Conservation (phyloP, 1,140 invertebrate genomes). For the Drosophila malerkotliana region DNA sequence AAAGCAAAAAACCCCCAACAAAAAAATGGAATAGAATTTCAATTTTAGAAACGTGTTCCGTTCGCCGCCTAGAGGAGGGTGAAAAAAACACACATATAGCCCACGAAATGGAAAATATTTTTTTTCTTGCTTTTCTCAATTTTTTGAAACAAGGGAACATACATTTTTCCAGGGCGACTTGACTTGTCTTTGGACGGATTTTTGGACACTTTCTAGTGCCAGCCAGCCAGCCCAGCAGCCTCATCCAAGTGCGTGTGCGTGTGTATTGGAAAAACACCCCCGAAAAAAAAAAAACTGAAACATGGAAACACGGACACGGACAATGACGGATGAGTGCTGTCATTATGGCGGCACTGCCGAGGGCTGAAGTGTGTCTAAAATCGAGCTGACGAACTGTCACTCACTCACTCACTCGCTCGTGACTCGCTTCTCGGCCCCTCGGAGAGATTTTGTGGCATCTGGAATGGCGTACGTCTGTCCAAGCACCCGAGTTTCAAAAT, state of each 20-base stretch:
- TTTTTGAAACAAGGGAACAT: constrained; percentile 36
- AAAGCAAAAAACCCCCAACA: neutral
- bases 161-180: constrained; percentile 57
- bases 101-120: constrained; percentile 16
- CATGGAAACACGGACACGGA: constrained; percentile 50
- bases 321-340: constrained; percentile 78
- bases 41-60: constrained; percentile 80
- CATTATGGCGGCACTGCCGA: constrained; percentile 63
- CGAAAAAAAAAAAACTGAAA: constrained; percentile 34
- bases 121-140: constrained; percentile 2
- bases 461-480: constrained; percentile 48
- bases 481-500: constrained; percentile 5
- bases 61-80: constrained; percentile 29
- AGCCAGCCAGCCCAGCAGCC: neutral
- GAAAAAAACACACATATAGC: constrained; percentile 25
- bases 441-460: constrained; percentile 58
- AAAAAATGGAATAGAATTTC: constrained; percentile 73
- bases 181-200: constrained; percentile 72
- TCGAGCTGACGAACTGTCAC: constrained; percentile 79
- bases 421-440: neutral
- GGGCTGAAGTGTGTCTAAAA: constrained; percentile 72
- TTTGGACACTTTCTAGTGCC: constrained; percentile 66
- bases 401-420: constrained; percentile 44
- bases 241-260: constrained; percentile 48
- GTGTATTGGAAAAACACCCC: constrained; percentile 54